A percentile compares a stretch with the other conserved stretches of the same genome.
Evolutionary conservation across 2,888 invertebrate species (phyloP).

Genomic region (Herminia tarsipennalis): DNA sequence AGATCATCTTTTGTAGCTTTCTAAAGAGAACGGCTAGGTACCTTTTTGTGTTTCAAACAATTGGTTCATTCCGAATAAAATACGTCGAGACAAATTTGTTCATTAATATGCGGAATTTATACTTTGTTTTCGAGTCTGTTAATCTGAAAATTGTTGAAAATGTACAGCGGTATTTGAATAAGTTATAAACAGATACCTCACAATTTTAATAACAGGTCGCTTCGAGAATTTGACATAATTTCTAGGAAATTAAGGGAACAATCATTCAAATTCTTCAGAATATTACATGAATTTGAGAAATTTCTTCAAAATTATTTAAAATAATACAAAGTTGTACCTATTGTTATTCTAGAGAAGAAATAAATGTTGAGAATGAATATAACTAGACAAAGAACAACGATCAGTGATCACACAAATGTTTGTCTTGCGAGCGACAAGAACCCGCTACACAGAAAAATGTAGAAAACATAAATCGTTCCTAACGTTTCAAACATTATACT

Average conservation of each 20-base stretch:
- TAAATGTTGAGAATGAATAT: too few species aligned
- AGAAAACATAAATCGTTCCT: too few species aligned
- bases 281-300: constrained; percentile 10
- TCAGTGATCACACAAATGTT: too few species aligned
- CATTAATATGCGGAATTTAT: constrained; percentile 53
- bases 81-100: constrained; percentile 50
- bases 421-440: too few species aligned
- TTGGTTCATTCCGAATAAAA: constrained; percentile 49
- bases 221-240: constrained; percentile 31
- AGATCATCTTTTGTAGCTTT: constrained; percentile 74
- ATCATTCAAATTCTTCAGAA: constrained; percentile 28
- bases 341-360: too few species aligned
- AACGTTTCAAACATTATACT: too few species aligned
- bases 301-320: too few species aligned
- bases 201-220: constrained; percentile 23
- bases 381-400: too few species aligned
- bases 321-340: too few species aligned
- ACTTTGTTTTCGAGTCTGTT: constrained; percentile 46
- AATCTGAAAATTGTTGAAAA: constrained; percentile 41
- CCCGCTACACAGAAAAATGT: too few species aligned
- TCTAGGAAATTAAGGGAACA: constrained; percentile 14
- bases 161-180: constrained; percentile 37
- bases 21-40: constrained; percentile 47
- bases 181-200: constrained; percentile 34
- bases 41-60: constrained; percentile 52